Evolutionary conservation across 2,797 vertebrate species (phyloP).

Genomic region (Pogonophryne albipinna): DNA sequence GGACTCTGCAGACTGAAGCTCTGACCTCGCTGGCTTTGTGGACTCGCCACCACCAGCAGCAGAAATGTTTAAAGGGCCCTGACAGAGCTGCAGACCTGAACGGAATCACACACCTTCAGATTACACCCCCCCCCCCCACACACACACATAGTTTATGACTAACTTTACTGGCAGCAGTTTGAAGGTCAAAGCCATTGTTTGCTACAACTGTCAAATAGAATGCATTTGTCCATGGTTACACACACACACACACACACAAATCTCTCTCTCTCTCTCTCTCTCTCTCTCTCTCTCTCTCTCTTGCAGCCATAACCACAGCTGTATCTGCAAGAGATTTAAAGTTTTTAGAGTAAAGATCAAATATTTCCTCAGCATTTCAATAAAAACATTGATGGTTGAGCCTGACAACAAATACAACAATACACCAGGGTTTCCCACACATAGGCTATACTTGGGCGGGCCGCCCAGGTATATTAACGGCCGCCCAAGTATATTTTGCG

Average conservation of each 20-base stretch:
- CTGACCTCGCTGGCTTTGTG: constrained; percentile 19
- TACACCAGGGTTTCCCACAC: too few relatives aligned
- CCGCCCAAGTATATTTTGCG: too few relatives aligned
- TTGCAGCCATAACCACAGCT: background rate
- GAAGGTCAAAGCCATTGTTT: constrained; percentile 39
- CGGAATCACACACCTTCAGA: constrained; percentile 11
- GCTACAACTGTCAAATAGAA: constrained; percentile 1
- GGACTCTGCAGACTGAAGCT: constrained; percentile 47
- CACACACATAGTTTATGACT: background rate
- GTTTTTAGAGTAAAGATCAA: too few relatives aligned
- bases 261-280: too few relatives aligned
- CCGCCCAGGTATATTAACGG: too few relatives aligned
- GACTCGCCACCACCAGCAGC: constrained; percentile 20
- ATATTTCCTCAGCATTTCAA: too few relatives aligned
- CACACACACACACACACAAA: background rate
- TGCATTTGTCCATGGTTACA: constrained; percentile 5
- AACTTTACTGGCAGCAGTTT: constrained; percentile 27
- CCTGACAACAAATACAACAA: too few relatives aligned
- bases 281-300: background rate
- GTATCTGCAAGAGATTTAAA: too few relatives aligned
- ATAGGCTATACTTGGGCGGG: too few relatives aligned
- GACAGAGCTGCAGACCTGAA: constrained; percentile 25
- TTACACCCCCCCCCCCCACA: too few relatives aligned
- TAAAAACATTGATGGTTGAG: too few relatives aligned
- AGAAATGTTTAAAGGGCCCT: constrained; percentile 41